phyloP scores from a whole-genome alignment of 2,113 vertebrate species.

The human (Homo sapiens) region DNA sequence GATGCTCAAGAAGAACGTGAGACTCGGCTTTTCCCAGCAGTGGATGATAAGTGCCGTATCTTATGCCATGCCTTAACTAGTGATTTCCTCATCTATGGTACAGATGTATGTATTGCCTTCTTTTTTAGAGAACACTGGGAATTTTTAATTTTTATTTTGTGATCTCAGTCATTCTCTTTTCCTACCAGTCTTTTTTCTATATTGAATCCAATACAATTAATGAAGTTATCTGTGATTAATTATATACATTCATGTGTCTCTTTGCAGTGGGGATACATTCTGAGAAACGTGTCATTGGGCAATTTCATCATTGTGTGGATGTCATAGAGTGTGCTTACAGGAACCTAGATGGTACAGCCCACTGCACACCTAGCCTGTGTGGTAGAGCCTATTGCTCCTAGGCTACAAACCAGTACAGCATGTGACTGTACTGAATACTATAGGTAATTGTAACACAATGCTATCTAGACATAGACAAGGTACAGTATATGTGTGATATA shows the following conservation, averaged over 20 bases:
- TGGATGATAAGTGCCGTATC: constrained; percentile 91
- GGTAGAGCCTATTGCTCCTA: background rate
- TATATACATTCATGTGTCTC: background rate
- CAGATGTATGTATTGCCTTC: constrained; percentile 88
- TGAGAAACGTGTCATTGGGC: background rate
- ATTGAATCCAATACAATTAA: background rate
- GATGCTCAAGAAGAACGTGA: constrained; percentile 92
- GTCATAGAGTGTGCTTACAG: background rate
- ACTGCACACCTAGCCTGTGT: background rate
- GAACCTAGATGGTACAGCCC: background rate
- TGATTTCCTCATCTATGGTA: constrained; percentile 97
- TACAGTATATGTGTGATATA: background rate
- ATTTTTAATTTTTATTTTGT: background rate
- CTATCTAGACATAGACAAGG: background rate
- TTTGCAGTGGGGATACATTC: background rate
- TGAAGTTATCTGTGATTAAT: background rate
- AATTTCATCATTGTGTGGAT: background rate
- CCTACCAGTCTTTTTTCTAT: background rate
- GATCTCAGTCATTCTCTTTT: background rate
- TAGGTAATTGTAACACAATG: background rate
- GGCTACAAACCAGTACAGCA: background rate
- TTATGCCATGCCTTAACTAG: constrained; percentile 93
- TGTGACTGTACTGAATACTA: background rate
- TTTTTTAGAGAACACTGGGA: background rate
- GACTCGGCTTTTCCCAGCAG: constrained; percentile 94